These are phyloP conservation scores for Parelbella ahira DNA, from an alignment of 2,888 invertebrate species.

Conservation along the genomic window DNA sequence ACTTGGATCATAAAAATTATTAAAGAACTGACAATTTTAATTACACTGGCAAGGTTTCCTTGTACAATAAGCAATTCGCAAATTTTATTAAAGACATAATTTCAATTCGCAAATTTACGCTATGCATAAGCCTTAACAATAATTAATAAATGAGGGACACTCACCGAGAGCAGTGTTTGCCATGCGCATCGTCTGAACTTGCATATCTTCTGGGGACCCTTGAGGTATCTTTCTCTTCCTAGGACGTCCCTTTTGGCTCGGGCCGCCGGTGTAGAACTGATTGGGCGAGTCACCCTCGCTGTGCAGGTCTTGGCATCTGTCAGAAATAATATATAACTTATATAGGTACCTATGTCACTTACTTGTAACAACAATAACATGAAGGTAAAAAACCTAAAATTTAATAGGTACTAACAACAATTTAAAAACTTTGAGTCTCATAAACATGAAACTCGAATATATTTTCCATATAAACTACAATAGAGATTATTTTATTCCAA, in stretches of 20 bases:
- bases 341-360: too few relatives aligned
- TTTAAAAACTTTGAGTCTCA: too few relatives aligned
- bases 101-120: conserved; percentile 12
- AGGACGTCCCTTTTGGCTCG: conserved; percentile 88
- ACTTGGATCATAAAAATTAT: conserved; percentile 31
- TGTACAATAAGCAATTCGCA: conserved; percentile 40
- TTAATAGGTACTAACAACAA: too few relatives aligned
- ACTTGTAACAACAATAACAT: too few relatives aligned
- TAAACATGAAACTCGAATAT: too few relatives aligned
- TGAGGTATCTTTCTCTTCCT: conserved; percentile 87
- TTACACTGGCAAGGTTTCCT: conserved; percentile 30
- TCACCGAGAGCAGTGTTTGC: conserved; percentile 85
- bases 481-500: too few relatives aligned
- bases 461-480: too few relatives aligned
- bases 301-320: conserved; percentile 65
- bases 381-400: too few relatives aligned
- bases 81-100: conserved; percentile 16
- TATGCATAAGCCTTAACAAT: conserved; percentile 9
- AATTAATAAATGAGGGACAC: conserved; percentile 33
- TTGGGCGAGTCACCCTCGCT: conserved; percentile 82
- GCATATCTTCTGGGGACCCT: conserved; percentile 82
- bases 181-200: conserved; percentile 85
- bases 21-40: conserved; percentile 34
- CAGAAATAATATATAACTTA: too few relatives aligned
- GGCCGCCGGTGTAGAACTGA: conserved; percentile 82